Conservation (phyloP, 92 coral and sea anemone genomes). For the Epizoanthus ramosus region DNA sequence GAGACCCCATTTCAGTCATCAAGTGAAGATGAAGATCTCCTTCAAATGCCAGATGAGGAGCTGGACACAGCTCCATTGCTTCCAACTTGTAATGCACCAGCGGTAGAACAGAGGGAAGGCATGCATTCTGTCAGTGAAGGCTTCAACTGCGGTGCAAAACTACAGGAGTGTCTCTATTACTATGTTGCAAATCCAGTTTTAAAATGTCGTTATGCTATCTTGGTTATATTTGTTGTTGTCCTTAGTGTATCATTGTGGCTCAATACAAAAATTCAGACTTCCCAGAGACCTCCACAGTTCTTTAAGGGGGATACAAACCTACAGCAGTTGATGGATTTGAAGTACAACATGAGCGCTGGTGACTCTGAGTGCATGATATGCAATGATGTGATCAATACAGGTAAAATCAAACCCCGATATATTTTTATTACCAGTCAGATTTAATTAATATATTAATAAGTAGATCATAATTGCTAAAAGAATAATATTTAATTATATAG, state of each 20-base stretch:
- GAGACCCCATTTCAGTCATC: background rate
- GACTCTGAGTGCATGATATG: constrained; percentile 63
- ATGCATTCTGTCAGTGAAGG: constrained; percentile 5
- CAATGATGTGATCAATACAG: constrained; percentile 48
- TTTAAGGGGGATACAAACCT: constrained; percentile 82
- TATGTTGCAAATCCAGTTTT: constrained; percentile 65
- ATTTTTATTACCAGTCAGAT: no score
- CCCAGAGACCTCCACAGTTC: constrained; percentile 84
- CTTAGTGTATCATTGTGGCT: constrained; percentile 59
- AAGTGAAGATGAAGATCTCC: constrained; percentile 39
- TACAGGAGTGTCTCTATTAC: constrained; percentile 60
- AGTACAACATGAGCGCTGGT: constrained; percentile 76
- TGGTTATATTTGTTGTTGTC: constrained; percentile 44
- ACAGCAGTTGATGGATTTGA: constrained; percentile 80
- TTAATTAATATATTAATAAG: no score
- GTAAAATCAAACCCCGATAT: background rate
- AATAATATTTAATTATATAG: no score
- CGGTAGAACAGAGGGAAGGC: background rate
- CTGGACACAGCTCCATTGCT: constrained; percentile 4
- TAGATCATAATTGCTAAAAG: no score
- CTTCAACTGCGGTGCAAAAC: constrained; percentile 36
- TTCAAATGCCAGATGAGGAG: constrained; percentile 34
- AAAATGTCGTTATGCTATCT: constrained; percentile 57
- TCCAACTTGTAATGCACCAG: background rate
- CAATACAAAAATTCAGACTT: constrained; percentile 64